A percentile compares a stretch with the other conserved stretches of the same genome.
phyloP scores from a whole-genome alignment of 2,888 invertebrate genomes.

The Clostera curtula region DNA sequence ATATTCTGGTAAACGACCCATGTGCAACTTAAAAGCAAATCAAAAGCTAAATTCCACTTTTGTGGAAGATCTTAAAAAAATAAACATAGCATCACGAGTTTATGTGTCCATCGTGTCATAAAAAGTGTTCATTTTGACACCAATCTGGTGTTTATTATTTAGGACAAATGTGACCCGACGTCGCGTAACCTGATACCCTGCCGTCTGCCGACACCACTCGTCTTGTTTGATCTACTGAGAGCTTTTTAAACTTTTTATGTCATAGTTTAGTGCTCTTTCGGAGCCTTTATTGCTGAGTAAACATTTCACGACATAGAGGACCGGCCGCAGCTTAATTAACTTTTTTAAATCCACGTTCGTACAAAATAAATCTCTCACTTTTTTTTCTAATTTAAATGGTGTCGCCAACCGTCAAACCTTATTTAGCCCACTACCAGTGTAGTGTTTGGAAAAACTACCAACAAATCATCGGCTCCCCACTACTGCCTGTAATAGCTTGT shows the following conservation, averaged over 20 bases:
- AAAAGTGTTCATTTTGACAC: conserved; percentile 71
- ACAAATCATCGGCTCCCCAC: too few species aligned
- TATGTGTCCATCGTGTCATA: conserved; percentile 67
- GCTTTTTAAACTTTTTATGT: conserved; percentile 74
- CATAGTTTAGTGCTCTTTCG: conserved; percentile 66
- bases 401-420: too few species aligned
- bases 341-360: conserved; percentile 29
- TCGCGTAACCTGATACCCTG: conserved; percentile 54
- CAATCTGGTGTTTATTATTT: conserved; percentile 72
- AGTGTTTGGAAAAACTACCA: too few species aligned
- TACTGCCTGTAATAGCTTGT: too few species aligned
- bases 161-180: conserved; percentile 67
- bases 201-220: conserved; percentile 63
- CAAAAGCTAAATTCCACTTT: conserved; percentile 45
- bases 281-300: conserved; percentile 68
- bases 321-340: conserved; percentile 37
- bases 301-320: conserved; percentile 55
- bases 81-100: conserved; percentile 51
- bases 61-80: conserved; percentile 63
- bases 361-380: too few species aligned
- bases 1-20: too few species aligned
- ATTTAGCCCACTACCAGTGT: too few species aligned
- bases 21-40: conserved; percentile 28
- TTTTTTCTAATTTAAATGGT: too few species aligned
- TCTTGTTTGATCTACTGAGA: conserved; percentile 74